A percentile compares a stretch with the other conserved stretches of the same genome.
Conservation (phyloP, 2,797 vertebrate species). For the Amazonetta brasiliensis region DNA sequence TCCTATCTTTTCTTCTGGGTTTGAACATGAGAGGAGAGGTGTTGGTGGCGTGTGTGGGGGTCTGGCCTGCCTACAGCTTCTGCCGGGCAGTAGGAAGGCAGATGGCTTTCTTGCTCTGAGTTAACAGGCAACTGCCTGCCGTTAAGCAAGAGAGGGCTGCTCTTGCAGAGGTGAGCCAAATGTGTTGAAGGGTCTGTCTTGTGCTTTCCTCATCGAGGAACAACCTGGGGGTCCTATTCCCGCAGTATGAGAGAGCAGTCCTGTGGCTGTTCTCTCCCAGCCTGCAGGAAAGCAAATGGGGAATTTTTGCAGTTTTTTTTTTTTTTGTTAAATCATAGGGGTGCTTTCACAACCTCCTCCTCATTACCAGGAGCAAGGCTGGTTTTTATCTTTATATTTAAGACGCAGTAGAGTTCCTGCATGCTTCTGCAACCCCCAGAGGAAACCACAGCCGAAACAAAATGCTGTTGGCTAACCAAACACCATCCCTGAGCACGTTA, state of each 20-base stretch:
- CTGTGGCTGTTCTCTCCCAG: neutral
- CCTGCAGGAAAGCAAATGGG: neutral
- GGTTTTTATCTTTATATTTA: slow-evolving; percentile 1
- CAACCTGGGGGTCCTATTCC: neutral
- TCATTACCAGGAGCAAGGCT: neutral
- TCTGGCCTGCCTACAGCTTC: neutral
- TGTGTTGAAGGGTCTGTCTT: neutral
- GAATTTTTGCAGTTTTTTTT: neutral
- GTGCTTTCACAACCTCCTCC: neutral
- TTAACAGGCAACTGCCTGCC: neutral
- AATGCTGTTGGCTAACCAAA: slow-evolving; percentile 1
- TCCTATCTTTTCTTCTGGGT: neutral
- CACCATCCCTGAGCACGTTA: neutral
- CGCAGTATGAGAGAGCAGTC: neutral
- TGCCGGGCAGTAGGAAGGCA: neutral
- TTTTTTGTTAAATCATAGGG: neutral
- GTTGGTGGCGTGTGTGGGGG: neutral
- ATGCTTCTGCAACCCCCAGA: slow-evolving; percentile 10
- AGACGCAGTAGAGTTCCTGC: neutral
- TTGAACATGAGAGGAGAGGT: neutral
- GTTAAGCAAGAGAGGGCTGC: neutral
- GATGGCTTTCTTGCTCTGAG: neutral
- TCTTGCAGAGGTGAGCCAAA: neutral
- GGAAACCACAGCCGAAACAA: slow-evolving; percentile 52
- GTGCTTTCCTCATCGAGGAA: neutral